Percentiles rank a stretch among this genome's conserved stretches.
These are phyloP conservation scores for Phasianus colchicus DNA, from an alignment of 2,113 vertebrate genomes.

Conservation along the genomic window DNA sequence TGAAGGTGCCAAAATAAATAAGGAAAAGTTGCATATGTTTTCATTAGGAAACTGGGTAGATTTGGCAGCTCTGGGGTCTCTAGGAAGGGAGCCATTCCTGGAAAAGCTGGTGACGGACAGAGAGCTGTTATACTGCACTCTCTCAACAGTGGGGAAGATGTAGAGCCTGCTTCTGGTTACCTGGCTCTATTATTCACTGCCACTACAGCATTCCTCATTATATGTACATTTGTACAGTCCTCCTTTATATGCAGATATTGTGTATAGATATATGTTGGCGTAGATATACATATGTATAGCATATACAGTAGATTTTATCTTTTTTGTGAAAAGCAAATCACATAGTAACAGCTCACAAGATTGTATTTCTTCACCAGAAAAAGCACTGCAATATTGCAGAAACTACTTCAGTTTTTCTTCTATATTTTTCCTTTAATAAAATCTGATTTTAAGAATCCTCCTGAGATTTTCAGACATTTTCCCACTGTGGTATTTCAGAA, in stretches of 20 bases:
- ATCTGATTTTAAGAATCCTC: background rate
- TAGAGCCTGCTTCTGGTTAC: background rate
- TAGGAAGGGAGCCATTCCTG: background rate
- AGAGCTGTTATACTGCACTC: background rate
- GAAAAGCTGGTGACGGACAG: background rate
- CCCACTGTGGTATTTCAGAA: background rate
- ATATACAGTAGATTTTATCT: background rate
- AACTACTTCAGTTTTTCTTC: background rate
- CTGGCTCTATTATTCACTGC: background rate
- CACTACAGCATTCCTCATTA: background rate
- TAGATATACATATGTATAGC: background rate
- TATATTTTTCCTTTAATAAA: background rate
- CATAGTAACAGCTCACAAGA: fast-evolving
- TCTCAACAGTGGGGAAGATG: background rate
- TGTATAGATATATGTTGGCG: background rate
- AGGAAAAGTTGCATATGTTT: background rate
- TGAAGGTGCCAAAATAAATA: background rate
- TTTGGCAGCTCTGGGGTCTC: background rate
- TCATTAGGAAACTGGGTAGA: background rate
- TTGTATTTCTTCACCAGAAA: background rate
- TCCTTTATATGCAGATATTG: background rate
- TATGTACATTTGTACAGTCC: background rate
- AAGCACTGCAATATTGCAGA: background rate
- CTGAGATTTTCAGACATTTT: background rate
- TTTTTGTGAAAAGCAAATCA: background rate